These are phyloP conservation scores for Vipera ursinii DNA, from an alignment of 2,797 vertebrate species.

Conservation along the genomic window DNA sequence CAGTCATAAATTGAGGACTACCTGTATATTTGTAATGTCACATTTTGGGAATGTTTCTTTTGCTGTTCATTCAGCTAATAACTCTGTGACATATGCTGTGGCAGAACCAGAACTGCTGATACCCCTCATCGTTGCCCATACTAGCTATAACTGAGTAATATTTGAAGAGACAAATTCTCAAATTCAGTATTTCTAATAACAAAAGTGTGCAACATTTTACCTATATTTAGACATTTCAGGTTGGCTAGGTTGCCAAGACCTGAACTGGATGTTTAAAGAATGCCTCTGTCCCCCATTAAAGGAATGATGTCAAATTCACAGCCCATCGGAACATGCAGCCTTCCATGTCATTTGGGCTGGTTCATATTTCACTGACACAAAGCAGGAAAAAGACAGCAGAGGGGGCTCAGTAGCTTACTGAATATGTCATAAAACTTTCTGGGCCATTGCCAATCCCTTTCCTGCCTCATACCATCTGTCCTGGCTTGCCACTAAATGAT, in stretches of 20 bases:
- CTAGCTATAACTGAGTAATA: not conserved
- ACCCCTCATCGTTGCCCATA: not conserved
- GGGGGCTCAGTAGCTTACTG: not conserved
- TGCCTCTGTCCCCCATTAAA: not conserved
- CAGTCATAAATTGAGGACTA: too few relatives aligned
- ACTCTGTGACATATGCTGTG: not conserved
- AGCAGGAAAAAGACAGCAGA: not conserved
- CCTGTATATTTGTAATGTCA: not conserved
- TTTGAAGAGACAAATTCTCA: not conserved
- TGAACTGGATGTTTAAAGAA: not conserved
- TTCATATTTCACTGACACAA: not conserved
- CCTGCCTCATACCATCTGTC: not conserved
- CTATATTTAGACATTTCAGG: not conserved
- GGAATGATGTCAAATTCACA: not conserved
- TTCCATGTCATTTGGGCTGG: not conserved
- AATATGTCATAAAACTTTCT: not conserved
- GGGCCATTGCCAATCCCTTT: not conserved
- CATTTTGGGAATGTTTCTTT: not conserved
- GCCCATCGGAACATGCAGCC: too few relatives aligned
- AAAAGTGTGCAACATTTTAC: not conserved
- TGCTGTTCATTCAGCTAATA: not conserved
- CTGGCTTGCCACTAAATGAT: not conserved
- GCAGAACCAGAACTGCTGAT: not conserved
- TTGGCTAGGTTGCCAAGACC: not conserved
- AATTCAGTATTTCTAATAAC: not conserved